Evolutionary conservation across 2,888 invertebrate species (phyloP).

Genomic region (Drosophila putrida): DNA sequence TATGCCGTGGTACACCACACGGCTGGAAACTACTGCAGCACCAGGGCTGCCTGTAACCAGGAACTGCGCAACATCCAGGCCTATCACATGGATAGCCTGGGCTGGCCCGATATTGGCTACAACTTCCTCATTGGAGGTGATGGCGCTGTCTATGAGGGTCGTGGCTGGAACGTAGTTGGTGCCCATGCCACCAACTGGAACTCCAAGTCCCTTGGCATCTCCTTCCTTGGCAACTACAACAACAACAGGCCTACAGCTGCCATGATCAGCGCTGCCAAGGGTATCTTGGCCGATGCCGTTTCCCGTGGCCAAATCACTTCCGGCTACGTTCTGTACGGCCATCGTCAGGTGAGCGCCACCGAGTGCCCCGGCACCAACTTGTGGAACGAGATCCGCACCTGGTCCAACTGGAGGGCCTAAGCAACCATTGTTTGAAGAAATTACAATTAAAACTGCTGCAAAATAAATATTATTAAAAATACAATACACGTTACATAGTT

Average conservation of each 20-base stretch:
- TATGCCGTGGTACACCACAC: conserved; percentile 75
- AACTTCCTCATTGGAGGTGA: conserved; percentile 78
- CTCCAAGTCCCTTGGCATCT: conserved; percentile 74
- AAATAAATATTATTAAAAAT: conserved; percentile 4
- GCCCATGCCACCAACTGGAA: conserved; percentile 78
- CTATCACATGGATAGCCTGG: conserved; percentile 73
- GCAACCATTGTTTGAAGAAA: background rate
- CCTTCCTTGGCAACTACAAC: conserved; percentile 77
- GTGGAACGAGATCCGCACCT: conserved; percentile 76
- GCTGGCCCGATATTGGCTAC: conserved; percentile 79
- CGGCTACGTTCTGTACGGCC: conserved; percentile 69
- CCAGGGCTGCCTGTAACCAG: conserved; percentile 56
- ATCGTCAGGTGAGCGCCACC: conserved; percentile 78
- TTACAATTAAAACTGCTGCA: conserved; percentile 2
- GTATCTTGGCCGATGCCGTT: conserved; percentile 64
- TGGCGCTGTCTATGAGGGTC: conserved; percentile 79
- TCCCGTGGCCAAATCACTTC: conserved; percentile 60
- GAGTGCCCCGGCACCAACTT: conserved; percentile 80
- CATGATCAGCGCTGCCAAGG: conserved; percentile 68
- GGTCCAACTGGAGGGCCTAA: conserved; percentile 76
- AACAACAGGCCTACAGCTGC: conserved; percentile 47
- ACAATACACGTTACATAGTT: conserved; percentile 22
- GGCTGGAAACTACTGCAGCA: conserved; percentile 65
- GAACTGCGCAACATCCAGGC: conserved; percentile 72
- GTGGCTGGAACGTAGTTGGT: conserved; percentile 73